phyloP scores from a whole-genome alignment of 2,113 vertebrate species.

The Leptodactylus fuscus region DNA sequence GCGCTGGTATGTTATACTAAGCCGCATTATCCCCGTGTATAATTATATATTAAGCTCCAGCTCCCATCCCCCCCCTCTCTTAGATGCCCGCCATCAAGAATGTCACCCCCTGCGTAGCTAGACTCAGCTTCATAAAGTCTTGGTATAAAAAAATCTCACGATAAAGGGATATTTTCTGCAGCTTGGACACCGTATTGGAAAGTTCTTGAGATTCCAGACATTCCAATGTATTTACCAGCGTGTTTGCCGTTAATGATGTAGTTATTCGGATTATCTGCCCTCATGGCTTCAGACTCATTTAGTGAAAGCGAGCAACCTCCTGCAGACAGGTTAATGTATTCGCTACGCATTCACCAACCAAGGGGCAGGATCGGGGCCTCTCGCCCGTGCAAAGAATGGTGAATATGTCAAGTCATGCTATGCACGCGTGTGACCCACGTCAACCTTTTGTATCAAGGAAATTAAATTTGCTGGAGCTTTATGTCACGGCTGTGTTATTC shows the following conservation, averaged over 20 bases:
- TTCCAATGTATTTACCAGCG: constrained; percentile 82
- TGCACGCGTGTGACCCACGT: background rate
- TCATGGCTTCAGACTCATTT: constrained; percentile 83
- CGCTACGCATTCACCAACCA: background rate
- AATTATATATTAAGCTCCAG: background rate
- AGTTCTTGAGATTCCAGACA: constrained; percentile 92
- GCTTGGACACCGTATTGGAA: constrained; percentile 77
- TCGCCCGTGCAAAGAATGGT: background rate
- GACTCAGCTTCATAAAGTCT: constrained; percentile 9
- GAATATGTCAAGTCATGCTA: constrained; percentile 21
- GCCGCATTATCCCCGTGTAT: background rate
- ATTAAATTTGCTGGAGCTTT: background rate
- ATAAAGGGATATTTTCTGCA: constrained; percentile 66
- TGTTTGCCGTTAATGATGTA: constrained; percentile 85
- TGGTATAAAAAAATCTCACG: constrained; percentile 61
- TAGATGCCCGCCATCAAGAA: constrained; percentile 65
- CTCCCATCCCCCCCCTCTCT: background rate
- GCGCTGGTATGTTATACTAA: background rate
- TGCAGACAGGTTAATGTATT: constrained; percentile 54
- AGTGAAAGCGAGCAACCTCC: constrained; percentile 79
- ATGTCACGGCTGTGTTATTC: background rate
- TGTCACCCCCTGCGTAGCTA: constrained; percentile 34
- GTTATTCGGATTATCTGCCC: constrained; percentile 86
- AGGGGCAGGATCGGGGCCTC: background rate
- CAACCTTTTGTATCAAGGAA: background rate